These are phyloP conservation scores for Urocyon cinereoargenteus DNA, from an alignment of 2,797 vertebrate species.

Conservation along the genomic window DNA sequence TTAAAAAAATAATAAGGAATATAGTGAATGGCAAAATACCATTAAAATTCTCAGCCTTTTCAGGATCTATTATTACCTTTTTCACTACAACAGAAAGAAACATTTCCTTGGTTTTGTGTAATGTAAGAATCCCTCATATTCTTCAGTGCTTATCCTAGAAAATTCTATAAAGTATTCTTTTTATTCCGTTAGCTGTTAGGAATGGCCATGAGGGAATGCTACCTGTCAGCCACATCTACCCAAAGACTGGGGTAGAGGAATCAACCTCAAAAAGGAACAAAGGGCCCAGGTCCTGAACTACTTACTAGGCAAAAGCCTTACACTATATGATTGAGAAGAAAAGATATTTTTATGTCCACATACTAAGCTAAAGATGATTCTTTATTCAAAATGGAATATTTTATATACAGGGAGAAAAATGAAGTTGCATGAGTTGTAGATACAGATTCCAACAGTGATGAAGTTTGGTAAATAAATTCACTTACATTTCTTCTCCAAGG, in stretches of 20 bases:
- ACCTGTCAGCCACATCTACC: not conserved
- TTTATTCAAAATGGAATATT: conserved; percentile 79
- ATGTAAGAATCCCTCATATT: not conserved
- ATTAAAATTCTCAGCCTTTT: not conserved
- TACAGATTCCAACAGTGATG: not conserved
- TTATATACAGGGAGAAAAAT: conserved; percentile 53
- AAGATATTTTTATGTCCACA: conserved; percentile 38
- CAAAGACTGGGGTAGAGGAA: not conserved
- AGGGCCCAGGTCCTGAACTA: not conserved
- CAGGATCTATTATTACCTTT: not conserved
- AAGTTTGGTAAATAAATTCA: conserved; percentile 73
- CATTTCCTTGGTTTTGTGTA: not conserved
- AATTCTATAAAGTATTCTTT: not conserved
- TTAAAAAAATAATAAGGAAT: not conserved
- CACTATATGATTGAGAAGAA: not conserved
- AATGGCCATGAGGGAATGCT: not conserved
- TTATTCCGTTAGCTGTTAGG: not conserved
- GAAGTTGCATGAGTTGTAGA: not conserved
- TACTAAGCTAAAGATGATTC: conserved; percentile 56
- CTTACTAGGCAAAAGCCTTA: not conserved
- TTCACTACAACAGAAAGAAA: not conserved
- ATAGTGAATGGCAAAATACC: not conserved
- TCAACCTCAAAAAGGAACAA: not conserved
- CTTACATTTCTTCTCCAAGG: not conserved
- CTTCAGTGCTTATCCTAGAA: not conserved